Base-by-base conservation (phyloP, 2,888 invertebrate species). In the Tupiocoris notatus region DNA sequence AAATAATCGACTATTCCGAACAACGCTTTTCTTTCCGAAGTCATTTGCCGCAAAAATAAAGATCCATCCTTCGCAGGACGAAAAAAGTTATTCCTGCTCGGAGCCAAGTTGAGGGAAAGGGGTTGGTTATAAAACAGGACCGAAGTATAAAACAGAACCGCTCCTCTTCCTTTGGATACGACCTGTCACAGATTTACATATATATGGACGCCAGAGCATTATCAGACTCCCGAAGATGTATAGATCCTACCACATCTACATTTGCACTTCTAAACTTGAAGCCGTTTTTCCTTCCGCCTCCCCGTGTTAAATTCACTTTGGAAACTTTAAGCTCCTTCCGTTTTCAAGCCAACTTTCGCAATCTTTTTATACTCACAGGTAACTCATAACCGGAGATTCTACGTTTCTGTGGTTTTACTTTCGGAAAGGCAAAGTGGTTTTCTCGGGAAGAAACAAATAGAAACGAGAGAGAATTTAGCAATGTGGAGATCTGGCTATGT, bases 171-270 rank as follows among this genome's bases (percentile, higher is more conserved):
- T 39, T 20, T 39, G 17, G 17, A 18, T 21, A 39, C 57, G 21
- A 17, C 17, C n/a, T 21, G 57, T 56, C 67, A 54, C 56, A 56
- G 67, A 67, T 67, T 67, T 67, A 67, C 67, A 67, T 67, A 67
- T 67, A 67, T 67, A 67, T 67, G 67, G 67, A 67, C 67, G 57
- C 39, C 21, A 57, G 67, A 54, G 67, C 67, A 67, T 67, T 67
- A 67, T 56, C 56, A 56, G 67, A n/a, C 56, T 54, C 20, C 21
- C 56, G 67, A 67, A 56, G 67, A 67, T 24, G 57, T 67, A 67
- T 67, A 67, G 67, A 67, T 67, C 39, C 39, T 12, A 12, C 39
- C 39, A 39, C 3, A 3, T 39, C 57, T 67, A 21, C 57, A 21
- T 24, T 67, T 67, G 18, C 57, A 21, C 21, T 57, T 57, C 24